Percentiles rank a stretch among this genome's conserved stretches.
These are phyloP conservation scores for Drosophila acutilabella DNA, from an alignment of 2,888 invertebrate genomes.

Conservation along the genomic window DNA sequence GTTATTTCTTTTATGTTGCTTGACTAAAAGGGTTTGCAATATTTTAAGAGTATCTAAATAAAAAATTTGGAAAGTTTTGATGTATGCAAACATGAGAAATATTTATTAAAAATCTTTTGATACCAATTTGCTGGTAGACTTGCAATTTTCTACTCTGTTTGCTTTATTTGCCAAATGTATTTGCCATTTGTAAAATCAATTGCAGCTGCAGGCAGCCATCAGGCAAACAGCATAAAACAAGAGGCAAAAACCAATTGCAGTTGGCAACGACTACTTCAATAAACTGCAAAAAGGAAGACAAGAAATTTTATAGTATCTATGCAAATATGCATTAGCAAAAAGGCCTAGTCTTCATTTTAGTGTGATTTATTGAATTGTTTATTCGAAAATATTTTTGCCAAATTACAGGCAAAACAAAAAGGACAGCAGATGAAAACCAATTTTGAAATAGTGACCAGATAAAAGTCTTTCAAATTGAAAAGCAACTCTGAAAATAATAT, in stretches of 20 bases:
- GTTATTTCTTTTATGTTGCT: neutral
- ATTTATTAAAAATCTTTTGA: conserved; percentile 52
- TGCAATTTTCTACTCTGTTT: conserved; percentile 39
- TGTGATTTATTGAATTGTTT: conserved; percentile 66
- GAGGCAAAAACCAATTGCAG: conserved; percentile 19
- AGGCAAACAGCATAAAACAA: conserved; percentile 28
- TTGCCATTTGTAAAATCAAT: conserved; percentile 72
- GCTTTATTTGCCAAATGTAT: conserved; percentile 56
- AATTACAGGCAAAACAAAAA: conserved; percentile 38
- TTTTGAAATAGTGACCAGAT: conserved; percentile 10
- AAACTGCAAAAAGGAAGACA: conserved; percentile 4
- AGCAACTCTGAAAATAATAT: conserved; percentile 24
- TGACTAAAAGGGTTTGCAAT: conserved; percentile 7
- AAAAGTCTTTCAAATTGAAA: conserved; percentile 20
- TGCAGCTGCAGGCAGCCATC: conserved; percentile 50
- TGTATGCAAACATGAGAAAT: conserved; percentile 23
- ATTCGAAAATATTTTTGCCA: conserved; percentile 44
- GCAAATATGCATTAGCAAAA: conserved; percentile 59
- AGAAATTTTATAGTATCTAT: conserved; percentile 36
- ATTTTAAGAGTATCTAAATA: conserved; percentile 11
- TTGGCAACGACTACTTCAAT: conserved; percentile 1
- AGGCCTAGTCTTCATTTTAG: conserved; percentile 46
- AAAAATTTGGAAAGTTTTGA: conserved; percentile 16
- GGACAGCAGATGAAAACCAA: neutral
- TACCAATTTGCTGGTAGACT: conserved; percentile 31